Evolutionary conservation across 2,113 vertebrate species (phyloP).

Genomic region (Caranx melampygus): DNA sequence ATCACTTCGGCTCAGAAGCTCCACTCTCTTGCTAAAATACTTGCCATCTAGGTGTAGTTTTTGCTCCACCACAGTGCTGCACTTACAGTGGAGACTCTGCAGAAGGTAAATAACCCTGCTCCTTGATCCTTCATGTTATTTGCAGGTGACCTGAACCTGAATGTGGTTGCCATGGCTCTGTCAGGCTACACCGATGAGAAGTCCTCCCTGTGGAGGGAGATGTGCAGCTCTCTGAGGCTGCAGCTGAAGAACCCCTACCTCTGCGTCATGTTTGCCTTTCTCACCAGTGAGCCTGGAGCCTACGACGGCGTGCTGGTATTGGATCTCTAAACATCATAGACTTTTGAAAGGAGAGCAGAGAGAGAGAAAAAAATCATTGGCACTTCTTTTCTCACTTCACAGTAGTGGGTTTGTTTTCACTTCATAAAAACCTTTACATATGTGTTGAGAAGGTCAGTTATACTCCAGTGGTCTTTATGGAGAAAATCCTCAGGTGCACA

Average conservation of each 20-base stretch:
- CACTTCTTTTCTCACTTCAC: constrained; percentile 2
- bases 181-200: constrained; percentile 98
- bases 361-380: background rate
- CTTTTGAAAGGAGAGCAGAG: background rate
- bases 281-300: constrained; percentile 95
- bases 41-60: background rate
- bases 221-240: constrained; percentile 95
- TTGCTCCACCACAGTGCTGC: background rate
- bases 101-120: background rate
- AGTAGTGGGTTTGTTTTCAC: constrained; percentile 16
- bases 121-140: constrained; percentile 24
- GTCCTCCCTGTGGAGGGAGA: constrained; percentile 97
- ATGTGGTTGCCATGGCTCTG: constrained; percentile 98
- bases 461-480: constrained; percentile 4
- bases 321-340: constrained; percentile 2
- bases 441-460: constrained; percentile 3
- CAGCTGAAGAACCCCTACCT: constrained; percentile 96
- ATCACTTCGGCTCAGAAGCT: background rate
- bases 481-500: constrained; percentile 39
- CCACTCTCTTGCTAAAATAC: background rate
- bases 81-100: background rate
- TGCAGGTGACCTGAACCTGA: constrained; percentile 96
- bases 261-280: constrained; percentile 97
- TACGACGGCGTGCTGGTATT: constrained; percentile 96
- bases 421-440: constrained; percentile 5